Conservation (phyloP, 2,888 invertebrate genomes). For the Lochmaea crataegi region DNA sequence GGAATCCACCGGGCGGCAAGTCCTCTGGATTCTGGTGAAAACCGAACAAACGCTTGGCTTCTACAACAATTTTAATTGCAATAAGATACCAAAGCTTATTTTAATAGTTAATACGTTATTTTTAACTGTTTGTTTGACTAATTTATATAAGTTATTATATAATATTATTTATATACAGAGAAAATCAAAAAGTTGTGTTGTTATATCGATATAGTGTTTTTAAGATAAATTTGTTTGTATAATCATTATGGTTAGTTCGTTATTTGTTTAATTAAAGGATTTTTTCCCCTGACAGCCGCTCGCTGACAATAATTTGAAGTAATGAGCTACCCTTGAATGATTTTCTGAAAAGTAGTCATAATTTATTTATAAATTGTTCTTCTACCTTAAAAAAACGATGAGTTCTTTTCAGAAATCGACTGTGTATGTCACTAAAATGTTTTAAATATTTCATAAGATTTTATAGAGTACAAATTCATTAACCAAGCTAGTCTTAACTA, state of each 20-base stretch:
- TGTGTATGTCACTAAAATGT: too few relatives aligned
- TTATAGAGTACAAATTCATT: not conserved
- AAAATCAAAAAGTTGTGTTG: slow-evolving; percentile 26
- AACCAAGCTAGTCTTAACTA: not conserved
- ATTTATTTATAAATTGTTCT: too few relatives aligned
- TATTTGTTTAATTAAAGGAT: not conserved
- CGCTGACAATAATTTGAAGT: too few relatives aligned
- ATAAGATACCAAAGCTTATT: slow-evolving; percentile 32
- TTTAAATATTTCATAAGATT: not conserved
- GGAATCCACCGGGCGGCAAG: slow-evolving; percentile 91
- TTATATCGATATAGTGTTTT: slow-evolving; percentile 16
- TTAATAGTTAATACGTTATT: slow-evolving; percentile 20
- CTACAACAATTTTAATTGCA: slow-evolving; percentile 21
- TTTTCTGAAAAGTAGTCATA: too few relatives aligned
- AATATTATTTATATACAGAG: slow-evolving; percentile 12
- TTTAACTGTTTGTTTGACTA: slow-evolving; percentile 24
- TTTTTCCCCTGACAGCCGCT: too few relatives aligned
- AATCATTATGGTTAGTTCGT: not conserved
- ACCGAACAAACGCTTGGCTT: slow-evolving; percentile 16
- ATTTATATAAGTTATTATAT: slow-evolving; percentile 22
- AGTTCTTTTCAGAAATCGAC: too few relatives aligned
- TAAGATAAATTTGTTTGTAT: not conserved
- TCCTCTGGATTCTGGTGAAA: slow-evolving; percentile 88
- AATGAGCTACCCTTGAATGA: too few relatives aligned
- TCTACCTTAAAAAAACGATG: too few relatives aligned